These are phyloP conservation scores for Trissolcus brochymenae DNA, from an alignment of 2,888 invertebrate species.

Conservation along the genomic window DNA sequence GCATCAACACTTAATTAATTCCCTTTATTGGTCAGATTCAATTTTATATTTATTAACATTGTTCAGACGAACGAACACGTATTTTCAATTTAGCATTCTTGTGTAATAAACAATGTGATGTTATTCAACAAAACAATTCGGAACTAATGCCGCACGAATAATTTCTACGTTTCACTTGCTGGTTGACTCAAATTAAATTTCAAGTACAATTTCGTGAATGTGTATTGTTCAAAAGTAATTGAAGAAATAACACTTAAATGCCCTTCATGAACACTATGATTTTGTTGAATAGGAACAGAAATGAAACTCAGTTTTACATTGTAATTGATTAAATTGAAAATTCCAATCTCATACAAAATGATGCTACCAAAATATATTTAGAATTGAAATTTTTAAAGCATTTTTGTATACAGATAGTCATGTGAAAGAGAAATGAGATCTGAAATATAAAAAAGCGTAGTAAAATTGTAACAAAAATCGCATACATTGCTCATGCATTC, in stretches of 20 bases:
- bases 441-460: no score
- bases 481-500: no score
- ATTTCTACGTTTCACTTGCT: slow-evolving; percentile 24
- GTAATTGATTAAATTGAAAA: no score
- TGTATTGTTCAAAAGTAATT: slow-evolving; percentile 37
- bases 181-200: slow-evolving; percentile 36
- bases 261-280: slow-evolving; percentile 4
- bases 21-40: slow-evolving; percentile 19
- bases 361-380: no score
- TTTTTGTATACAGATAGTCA: no score
- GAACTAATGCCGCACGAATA: slow-evolving; percentile 36
- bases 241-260: slow-evolving; percentile 18
- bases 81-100: slow-evolving; percentile 18
- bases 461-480: no score
- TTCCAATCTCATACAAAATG: no score
- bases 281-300: no score
- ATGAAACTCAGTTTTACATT: no score
- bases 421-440: no score
- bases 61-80: slow-evolving; percentile 28
- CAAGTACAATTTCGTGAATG: slow-evolving; percentile 23
- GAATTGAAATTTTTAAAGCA: no score
- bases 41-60: slow-evolving; percentile 37
- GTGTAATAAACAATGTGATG: slow-evolving; percentile 23
- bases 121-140: slow-evolving; percentile 27
- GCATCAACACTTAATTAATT: slow-evolving; percentile 48